A percentile compares a stretch with the other conserved stretches of the same genome.
Conservation (phyloP, 2,113 vertebrate genomes). For the Romanogobio albipinnatus region DNA sequence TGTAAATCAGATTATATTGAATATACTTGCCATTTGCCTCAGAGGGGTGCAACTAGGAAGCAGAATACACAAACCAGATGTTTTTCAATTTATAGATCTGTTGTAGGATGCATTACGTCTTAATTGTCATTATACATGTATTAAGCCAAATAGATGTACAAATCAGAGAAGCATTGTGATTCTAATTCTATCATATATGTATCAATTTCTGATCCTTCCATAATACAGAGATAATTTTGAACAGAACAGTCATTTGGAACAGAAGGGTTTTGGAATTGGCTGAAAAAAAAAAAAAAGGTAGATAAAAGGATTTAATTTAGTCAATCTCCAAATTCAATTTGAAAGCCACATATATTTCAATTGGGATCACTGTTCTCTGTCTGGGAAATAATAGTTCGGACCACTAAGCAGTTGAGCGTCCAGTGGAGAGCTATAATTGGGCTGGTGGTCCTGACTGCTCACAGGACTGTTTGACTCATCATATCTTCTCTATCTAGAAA, state of each 20-base stretch:
- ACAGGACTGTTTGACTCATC: constrained; percentile 16
- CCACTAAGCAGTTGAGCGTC: not conserved
- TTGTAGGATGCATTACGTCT: not conserved
- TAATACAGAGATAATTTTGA: not conserved
- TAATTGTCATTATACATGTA: not conserved
- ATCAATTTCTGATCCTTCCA: not conserved
- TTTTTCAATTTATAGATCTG: not conserved
- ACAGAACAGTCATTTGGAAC: not conserved
- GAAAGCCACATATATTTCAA: constrained; percentile 50
- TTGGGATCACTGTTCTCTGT: constrained; percentile 61
- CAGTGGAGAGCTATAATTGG: constrained; percentile 4
- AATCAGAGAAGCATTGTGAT: not conserved
- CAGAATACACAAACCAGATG: constrained; percentile 31
- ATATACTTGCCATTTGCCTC: constrained; percentile 31
- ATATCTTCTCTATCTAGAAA: not conserved
- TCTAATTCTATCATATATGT: not conserved
- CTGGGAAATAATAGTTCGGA: constrained; percentile 21
- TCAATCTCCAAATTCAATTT: constrained; percentile 58
- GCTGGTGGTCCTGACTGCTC: not conserved
- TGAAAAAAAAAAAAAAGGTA: not conserved
- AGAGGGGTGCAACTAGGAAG: constrained; percentile 10
- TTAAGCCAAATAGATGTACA: not conserved
- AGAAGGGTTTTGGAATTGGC: not conserved
- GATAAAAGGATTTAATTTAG: constrained; percentile 10
- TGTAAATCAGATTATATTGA: constrained; percentile 28